Evolutionary conservation across 2,888 invertebrate species (phyloP), one percentile per base, ranked within the genome.

Genomic region (Harpalus rufipes): DNA sequence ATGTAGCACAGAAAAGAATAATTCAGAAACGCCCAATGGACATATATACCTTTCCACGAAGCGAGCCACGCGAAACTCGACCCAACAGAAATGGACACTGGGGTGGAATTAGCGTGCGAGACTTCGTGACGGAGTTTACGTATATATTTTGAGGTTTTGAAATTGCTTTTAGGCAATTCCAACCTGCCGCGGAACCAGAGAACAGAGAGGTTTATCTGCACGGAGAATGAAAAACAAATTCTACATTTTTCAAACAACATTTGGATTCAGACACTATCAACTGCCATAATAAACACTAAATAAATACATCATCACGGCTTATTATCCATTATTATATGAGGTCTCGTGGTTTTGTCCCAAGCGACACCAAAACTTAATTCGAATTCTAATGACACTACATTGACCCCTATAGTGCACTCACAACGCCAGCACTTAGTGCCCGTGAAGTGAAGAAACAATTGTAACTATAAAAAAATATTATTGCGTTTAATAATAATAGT

Each of bases 1-100:
- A 91, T 91, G 89, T 90, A 89, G 90, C 90, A 91, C 90, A 90
- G 91, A 91, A 91, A 91, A 91, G 91, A 91, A 91, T 91, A 91
- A 91, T 91, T 91, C 90, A 89, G 91, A 89, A 90, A 91, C 91
- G 91, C 91, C 91, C 91, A 90, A 90, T 89, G 90, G 90, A 91
- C 91, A 91, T 91, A 91, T 91, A 91, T 90, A 91, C 91, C 90
- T 90, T 81, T 81, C 85, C 85, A 76, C 65, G 58, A 41, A 59
- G 32, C 74, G 68, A 74, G 65, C 78, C 85, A 80, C 59, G 68
- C 80, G 72, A 85, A 80, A 85, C 7, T 18, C 80, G 32, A 41
- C 85, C 59, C 39, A 14, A 84, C 21, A 14, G 51, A 21, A 44
- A 8, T 4, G 61, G 39, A 12, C 56, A 59, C 16, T 44, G 18